Conservation (phyloP, 2,797 vertebrate genomes). For the Macropus fuliginosus region DNA sequence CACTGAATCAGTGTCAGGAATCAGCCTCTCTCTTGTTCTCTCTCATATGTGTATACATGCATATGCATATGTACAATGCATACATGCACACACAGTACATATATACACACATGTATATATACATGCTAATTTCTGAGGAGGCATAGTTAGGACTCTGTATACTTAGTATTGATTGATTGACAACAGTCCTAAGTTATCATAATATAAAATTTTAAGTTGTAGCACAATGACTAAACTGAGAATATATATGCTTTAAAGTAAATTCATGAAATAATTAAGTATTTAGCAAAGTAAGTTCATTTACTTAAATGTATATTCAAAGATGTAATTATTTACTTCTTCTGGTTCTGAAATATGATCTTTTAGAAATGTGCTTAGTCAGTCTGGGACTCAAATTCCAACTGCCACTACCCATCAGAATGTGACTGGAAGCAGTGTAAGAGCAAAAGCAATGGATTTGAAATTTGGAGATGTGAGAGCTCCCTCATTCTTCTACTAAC, state of each 20-base stretch:
- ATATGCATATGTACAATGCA: not conserved
- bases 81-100: too few species aligned
- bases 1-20: not conserved
- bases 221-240: not conserved
- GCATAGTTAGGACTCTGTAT: not conserved
- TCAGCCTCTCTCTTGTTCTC: not conserved
- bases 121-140: not conserved
- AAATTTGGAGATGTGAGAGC: not conserved
- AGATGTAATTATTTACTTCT: not conserved
- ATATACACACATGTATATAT: not conserved
- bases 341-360: not conserved
- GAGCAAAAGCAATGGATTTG: not conserved
- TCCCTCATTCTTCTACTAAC: not conserved
- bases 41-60: too few species aligned
- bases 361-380: not conserved
- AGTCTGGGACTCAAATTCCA: not conserved
- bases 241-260: not conserved
- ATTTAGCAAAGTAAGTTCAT: not conserved
- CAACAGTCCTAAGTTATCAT: not conserved
- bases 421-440: not conserved
- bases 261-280: not conserved
- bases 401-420: not conserved
- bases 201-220: not conserved
- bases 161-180: not conserved
- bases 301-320: not conserved